A percentile compares a stretch with the other conserved stretches of the same genome.
These are phyloP conservation scores for Rhinoderma darwinii DNA, from an alignment of 2,113 vertebrate species.

Conservation along the genomic window DNA sequence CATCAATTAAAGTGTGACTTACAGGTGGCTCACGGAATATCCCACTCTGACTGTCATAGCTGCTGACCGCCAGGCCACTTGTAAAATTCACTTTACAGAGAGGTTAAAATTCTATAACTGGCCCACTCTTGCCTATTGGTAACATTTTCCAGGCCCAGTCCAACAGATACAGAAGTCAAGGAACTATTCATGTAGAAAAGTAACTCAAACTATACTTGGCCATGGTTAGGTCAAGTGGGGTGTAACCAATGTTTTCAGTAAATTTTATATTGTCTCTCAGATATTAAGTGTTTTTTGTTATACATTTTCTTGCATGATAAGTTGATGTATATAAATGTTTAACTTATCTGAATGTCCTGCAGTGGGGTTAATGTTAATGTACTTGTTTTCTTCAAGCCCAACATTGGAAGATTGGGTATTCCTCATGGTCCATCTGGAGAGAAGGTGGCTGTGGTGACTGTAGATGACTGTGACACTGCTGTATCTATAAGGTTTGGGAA, in stretches of 20 bases:
- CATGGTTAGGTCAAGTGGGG: not conserved
- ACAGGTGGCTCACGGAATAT: not conserved
- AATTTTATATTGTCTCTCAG: not conserved
- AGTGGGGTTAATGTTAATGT: not conserved
- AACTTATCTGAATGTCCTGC: not conserved
- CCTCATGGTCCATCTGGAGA: constrained; percentile 93
- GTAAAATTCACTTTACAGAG: not conserved
- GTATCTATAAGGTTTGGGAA: constrained; percentile 89
- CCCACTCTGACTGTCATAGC: not conserved
- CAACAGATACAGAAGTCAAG: not conserved
- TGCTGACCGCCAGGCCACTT: not conserved
- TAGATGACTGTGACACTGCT: constrained; percentile 92
- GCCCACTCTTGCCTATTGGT: not conserved
- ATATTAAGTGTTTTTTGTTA: not conserved
- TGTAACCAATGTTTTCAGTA: not conserved
- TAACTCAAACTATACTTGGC: not conserved
- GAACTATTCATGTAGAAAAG: constrained; percentile 11
- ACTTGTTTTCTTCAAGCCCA: constrained; percentile 76
- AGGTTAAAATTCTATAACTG: not conserved
- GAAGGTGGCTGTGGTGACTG: constrained; percentile 93
- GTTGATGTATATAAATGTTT: not conserved
- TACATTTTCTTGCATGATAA: not conserved
- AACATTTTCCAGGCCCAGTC: constrained; percentile 31
- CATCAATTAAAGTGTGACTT: not conserved
- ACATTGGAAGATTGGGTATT: constrained; percentile 89